These are phyloP conservation scores for Argyra leucocephala DNA, from an alignment of 2,888 invertebrate genomes.

Conservation along the genomic window DNA sequence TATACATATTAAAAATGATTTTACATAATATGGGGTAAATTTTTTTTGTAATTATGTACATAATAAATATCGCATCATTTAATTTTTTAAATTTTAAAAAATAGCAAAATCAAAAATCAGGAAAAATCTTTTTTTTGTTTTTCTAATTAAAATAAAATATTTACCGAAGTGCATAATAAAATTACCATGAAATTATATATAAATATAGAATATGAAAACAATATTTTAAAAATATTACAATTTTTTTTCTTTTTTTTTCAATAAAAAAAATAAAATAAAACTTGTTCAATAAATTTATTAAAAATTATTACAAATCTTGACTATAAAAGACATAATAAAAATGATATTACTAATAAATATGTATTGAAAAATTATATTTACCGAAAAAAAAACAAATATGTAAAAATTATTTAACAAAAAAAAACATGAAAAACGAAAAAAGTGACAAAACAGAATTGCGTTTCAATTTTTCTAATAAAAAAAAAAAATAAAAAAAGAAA, in stretches of 20 bases:
- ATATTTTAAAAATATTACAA: neutral
- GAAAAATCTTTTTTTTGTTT: neutral
- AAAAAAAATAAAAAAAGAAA: neutral
- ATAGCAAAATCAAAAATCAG: neutral
- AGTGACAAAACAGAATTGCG: slow-evolving; percentile 8
- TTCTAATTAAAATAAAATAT: neutral
- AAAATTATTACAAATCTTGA: slow-evolving; percentile 6
- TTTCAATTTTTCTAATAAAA: slow-evolving; percentile 10
- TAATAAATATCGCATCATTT: too few relatives aligned
- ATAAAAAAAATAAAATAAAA: neutral
- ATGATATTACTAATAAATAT: slow-evolving; percentile 1
- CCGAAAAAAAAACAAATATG: neutral
- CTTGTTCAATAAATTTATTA: slow-evolving; percentile 3
- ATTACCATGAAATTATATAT: neutral
- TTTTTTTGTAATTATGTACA: too few relatives aligned
- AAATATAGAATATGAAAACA: neutral
- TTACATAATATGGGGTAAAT: too few relatives aligned
- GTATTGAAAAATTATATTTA: slow-evolving; percentile 1
- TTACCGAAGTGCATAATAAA: slow-evolving; percentile 4
- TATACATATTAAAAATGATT: too few relatives aligned
- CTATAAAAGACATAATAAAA: slow-evolving; percentile 6
- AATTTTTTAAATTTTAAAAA: too few relatives aligned
- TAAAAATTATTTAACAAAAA: neutral
- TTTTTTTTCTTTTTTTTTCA: neutral
- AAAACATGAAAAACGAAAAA: neutral